Conservation (phyloP, 2,797 vertebrate genomes). For the Anabacerthia variegaticeps region DNA sequence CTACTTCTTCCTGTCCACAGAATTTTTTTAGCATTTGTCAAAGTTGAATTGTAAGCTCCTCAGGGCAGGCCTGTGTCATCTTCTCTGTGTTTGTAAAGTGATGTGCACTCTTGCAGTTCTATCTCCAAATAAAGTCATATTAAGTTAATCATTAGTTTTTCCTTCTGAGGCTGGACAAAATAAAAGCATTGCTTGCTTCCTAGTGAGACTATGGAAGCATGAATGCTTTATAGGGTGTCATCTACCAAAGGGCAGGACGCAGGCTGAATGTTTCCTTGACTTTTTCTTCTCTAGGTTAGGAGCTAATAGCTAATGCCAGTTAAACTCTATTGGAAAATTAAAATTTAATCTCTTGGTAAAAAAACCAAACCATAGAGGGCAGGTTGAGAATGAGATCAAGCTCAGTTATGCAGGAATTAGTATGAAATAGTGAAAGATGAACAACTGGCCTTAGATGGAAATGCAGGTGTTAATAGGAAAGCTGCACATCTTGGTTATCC, state of each 20-base stretch:
- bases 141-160: constrained; percentile 49
- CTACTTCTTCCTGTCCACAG: not conserved
- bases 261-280: not conserved
- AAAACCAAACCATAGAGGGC: not conserved
- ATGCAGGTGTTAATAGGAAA: fast-evolving
- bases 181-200: constrained; percentile 14
- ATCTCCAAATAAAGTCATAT: constrained; percentile 53
- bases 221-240: not conserved
- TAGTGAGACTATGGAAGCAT: not conserved
- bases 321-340: not conserved
- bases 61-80: not conserved
- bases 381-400: not conserved
- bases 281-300: not conserved
- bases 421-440: not conserved
- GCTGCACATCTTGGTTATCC: fast-evolving
- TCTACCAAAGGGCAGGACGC: not conserved
- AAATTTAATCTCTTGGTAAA: not conserved
- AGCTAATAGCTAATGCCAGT: not conserved
- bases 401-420: not conserved
- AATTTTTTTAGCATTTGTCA: not conserved
- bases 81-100: constrained; percentile 41
- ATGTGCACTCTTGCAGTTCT: constrained; percentile 30
- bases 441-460: not conserved
- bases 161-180: not conserved
- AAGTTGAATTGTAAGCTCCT: not conserved